Base-by-base conservation (phyloP, 2,888 invertebrate genomes). In the Drosophila macrospina region DNA sequence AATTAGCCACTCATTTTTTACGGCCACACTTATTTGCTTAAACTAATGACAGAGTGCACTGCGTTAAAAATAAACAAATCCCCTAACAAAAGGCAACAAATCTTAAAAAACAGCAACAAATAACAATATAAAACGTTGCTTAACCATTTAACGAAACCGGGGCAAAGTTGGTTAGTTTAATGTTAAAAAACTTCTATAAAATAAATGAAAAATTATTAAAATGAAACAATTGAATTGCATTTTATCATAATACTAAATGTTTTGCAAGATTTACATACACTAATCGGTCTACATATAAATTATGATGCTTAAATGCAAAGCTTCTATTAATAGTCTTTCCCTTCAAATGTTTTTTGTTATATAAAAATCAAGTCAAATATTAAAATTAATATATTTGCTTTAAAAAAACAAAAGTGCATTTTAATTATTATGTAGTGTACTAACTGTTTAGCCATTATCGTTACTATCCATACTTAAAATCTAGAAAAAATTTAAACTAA, bases 401-500 rank as follows among this genome's bases (percentile, higher is more conserved):
- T n/a, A n/a, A n/a, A n/a, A n/a, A n/a, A n/a, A n/a, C n/a, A n/a
- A 52, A 41, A 52, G 30, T 11, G 1, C 0, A 20, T 4, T 16
- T n/a, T 5, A 42, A 34, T 55, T n/a, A n/a, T 20, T 20, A 20
- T 20, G 20, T 20, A 20, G 3, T 20, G 20, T 34, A 51, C 44
- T 48, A 70, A 76, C 41, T 36, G 52, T 47, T 60, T 55, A 39
- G 44, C 20, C 8, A 41, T 59, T 54, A 54, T 24, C 24, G 34
- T 44, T 37, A 42, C 50, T 61, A 34, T 59, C 62, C 26, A 39
- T 44, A 36, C 7, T 36, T 54, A 28, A 36, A 36, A 41, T 57
- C 48, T 39, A 13, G 8, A 36, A 30, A 69, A 86, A 83, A 83
- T 63, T 66, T 78, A 88, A 88, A 83, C 88, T 88, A 78, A 84